Conservation (phyloP, 2,888 invertebrate genomes). For the Erebia palarica region DNA sequence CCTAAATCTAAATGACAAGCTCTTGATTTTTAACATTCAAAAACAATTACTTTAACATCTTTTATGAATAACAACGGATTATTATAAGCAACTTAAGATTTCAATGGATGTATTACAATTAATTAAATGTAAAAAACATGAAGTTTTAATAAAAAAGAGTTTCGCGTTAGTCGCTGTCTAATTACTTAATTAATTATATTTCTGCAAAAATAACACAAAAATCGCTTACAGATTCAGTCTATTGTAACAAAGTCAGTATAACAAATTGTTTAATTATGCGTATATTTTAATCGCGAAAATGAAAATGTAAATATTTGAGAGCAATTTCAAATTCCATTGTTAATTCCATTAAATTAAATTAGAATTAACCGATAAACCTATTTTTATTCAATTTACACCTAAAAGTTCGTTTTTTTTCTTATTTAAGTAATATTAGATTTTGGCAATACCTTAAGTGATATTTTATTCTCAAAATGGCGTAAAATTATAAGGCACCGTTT, state of each 20-base stretch:
- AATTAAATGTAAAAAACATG: conserved; percentile 27
- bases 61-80: conserved; percentile 34
- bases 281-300: conserved; percentile 8
- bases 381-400: conserved; percentile 36
- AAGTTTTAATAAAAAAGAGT: conserved; percentile 17
- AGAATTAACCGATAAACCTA: conserved; percentile 37
- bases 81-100: conserved; percentile 31
- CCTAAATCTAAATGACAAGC: conserved; percentile 68
- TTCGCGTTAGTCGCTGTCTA: conserved; percentile 23
- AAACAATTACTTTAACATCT: conserved; percentile 38
- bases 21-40: conserved; percentile 55
- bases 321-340: conserved; percentile 13
- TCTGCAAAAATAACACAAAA: conserved; percentile 30
- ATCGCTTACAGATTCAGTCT: conserved; percentile 30
- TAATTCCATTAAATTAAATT: conserved; percentile 30
- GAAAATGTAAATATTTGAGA: conserved; percentile 2
- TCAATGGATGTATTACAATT: conserved; percentile 29
- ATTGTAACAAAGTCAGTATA: conserved; percentile 25
- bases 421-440: conserved; percentile 52
- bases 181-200: conserved; percentile 21
- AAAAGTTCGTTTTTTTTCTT: conserved; percentile 51
- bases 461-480: conserved; percentile 77
- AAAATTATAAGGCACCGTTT: conserved; percentile 81
- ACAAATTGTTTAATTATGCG: conserved; percentile 9
- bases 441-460: conserved; percentile 74